phyloP scores from a whole-genome alignment of 2,113 vertebrate genomes.

The Prionailurus viverrinus region DNA sequence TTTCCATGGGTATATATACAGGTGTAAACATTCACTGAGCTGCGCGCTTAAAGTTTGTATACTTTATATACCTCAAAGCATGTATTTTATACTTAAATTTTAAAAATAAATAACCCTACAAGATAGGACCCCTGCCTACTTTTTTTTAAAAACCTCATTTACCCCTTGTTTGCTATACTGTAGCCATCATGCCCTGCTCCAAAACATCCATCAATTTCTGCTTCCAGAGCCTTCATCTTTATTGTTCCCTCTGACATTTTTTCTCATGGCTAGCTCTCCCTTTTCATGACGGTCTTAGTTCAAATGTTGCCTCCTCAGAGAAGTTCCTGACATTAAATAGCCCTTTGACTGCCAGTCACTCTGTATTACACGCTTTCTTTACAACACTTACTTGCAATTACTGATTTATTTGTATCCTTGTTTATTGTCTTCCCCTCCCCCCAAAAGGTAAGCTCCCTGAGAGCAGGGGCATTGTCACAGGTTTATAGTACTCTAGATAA shows the following conservation, averaged over 20 bases:
- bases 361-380: neutral
- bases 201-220: neutral
- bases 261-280: neutral
- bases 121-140: neutral
- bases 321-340: neutral
- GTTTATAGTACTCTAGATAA: neutral
- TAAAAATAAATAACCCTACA: neutral
- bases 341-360: neutral
- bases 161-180: neutral
- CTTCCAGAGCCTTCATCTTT: neutral
- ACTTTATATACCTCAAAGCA: neutral
- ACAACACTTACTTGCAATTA: neutral
- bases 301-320: neutral
- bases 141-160: neutral
- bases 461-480: neutral
- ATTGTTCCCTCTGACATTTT: neutral
- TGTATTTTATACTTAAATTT: neutral
- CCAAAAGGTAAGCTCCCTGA: slow-evolving; percentile 2
- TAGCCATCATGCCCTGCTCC: neutral
- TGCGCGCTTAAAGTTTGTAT: neutral
- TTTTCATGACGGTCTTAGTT: neutral
- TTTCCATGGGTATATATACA: neutral
- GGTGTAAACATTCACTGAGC: neutral
- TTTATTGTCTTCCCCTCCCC: neutral
- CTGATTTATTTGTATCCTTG: neutral